Base-by-base conservation (phyloP, 2,888 invertebrate genomes). In the Xylophagus ater region DNA sequence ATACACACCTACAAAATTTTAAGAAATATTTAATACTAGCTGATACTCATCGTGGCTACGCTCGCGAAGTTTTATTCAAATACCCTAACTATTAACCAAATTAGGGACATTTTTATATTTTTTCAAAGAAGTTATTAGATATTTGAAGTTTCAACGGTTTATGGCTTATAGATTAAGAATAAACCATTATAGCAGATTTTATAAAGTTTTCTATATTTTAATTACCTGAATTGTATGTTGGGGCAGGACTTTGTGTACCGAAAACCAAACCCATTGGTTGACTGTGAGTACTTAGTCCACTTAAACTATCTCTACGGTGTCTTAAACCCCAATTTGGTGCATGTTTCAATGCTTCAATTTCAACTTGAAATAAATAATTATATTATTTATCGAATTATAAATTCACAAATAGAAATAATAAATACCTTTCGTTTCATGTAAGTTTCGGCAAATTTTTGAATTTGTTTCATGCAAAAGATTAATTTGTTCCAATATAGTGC, bases 381-480 rank as follows among this genome's bases (percentile, higher is more conserved):
- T n/a, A 12, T 6, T 12, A 21, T 42, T 23, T 9, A 26, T 15
- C 10, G 10, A 14, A 10, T 4, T n/a, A 15, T 20, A 4, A 6
- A 12, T n/a, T 24, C 14, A 38, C 32, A 38, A 37, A 29, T 20
- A 34, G 4, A 26, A 26, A 12, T 14, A 25, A 24, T 15, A 33
- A 17, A 63, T 68, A 69, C 80, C 75, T 70, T 76, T 78, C 41
- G 81, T 75, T 53, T 83, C 80, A 53, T 76, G 73, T 51, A 85
- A 69, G 57, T 84, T 83, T 57, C 78, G 75, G 53, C 73, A 80
- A 55, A 85, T 70, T 67, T 78, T 80, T 50, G 78, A 73, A 62
- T 85, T 84, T 41, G 74, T 72, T 50, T 80, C 75, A 56, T 81
- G 81, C 50, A 85, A 57, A 38, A 74, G 60, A 53, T 73, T 68